A percentile compares a stretch with the other conserved stretches of the same genome.
These are phyloP conservation scores for Brachylomia viminalis DNA, from an alignment of 2,888 invertebrate genomes.

Conservation along the genomic window DNA sequence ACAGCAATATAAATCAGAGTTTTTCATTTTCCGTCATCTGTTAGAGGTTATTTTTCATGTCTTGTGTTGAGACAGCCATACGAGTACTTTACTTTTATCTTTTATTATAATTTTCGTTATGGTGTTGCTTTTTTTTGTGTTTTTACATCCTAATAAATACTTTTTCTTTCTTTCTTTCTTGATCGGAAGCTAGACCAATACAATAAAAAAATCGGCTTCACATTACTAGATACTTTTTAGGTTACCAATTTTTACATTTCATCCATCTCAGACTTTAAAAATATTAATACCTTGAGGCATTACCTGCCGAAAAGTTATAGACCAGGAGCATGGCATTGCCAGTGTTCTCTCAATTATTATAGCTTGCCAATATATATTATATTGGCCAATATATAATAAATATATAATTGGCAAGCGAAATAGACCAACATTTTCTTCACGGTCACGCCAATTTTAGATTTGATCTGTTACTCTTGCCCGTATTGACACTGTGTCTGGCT, in stretches of 20 bases:
- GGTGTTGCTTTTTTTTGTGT: background rate
- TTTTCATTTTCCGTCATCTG: background rate
- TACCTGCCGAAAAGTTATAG: background rate
- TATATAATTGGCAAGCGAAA: no score
- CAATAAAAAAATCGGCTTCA: background rate
- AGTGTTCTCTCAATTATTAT: background rate
- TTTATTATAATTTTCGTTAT: background rate
- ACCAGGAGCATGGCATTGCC: background rate
- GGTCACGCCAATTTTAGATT: background rate
- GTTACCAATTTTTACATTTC: no score
- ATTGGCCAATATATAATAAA: no score
- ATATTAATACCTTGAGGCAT: background rate
- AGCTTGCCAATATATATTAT: background rate
- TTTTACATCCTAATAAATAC: background rate
- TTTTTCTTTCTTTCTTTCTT: background rate
- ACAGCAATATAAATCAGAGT: background rate
- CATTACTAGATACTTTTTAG: background rate
- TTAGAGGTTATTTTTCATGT: background rate
- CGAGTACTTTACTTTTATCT: background rate
- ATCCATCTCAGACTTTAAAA: background rate
- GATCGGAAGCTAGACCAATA: background rate
- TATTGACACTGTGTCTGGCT: constrained; percentile 13
- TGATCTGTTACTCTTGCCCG: background rate
- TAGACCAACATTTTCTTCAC: background rate
- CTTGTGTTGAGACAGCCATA: background rate